These are phyloP conservation scores for Antheraea pernyi DNA, from an alignment of 1,140 invertebrate genomes.

Conservation along the genomic window DNA sequence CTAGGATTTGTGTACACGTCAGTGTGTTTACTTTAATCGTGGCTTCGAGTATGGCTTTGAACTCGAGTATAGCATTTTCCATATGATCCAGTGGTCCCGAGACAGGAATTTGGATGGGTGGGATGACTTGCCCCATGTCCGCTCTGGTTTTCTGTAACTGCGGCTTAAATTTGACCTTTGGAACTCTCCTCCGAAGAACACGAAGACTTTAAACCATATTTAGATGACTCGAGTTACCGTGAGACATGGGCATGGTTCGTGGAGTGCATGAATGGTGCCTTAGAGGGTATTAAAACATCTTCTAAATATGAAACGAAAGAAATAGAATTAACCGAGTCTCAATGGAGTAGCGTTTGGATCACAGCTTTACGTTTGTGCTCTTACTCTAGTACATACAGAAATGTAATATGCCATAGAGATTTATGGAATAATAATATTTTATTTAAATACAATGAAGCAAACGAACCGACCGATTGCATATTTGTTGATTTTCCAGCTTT, in stretches of 20 bases:
- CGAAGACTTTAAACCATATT: constrained; percentile 44
- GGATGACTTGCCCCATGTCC: no score
- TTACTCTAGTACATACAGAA: constrained; percentile 48
- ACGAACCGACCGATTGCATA: constrained; percentile 71
- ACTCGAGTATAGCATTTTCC: no score
- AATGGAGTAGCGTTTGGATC: constrained; percentile 54
- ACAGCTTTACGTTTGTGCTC: constrained; percentile 42
- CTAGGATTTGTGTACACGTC: no score
- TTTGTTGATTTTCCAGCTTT: constrained; percentile 82
- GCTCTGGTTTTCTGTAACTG: no score
- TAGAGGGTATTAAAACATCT: constrained; percentile 49
- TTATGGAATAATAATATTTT: constrained; percentile 83
- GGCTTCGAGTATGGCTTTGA: no score
- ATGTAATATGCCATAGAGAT: constrained; percentile 82
- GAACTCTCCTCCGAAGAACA: no score
- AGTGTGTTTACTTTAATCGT: no score
- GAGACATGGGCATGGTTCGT: constrained; percentile 45
- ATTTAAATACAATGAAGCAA: constrained; percentile 73
- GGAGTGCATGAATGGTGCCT: constrained; percentile 55
- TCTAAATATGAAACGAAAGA: constrained; percentile 45
- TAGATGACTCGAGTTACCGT: constrained; percentile 47
- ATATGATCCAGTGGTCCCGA: no score
- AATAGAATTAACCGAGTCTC: constrained; percentile 39
- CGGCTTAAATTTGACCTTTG: no score
- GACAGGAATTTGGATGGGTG: no score